A percentile compares a stretch with the other conserved stretches of the same genome.
phyloP scores from a whole-genome alignment of 2,888 invertebrate species.

The Amphimallon solstitiale region DNA sequence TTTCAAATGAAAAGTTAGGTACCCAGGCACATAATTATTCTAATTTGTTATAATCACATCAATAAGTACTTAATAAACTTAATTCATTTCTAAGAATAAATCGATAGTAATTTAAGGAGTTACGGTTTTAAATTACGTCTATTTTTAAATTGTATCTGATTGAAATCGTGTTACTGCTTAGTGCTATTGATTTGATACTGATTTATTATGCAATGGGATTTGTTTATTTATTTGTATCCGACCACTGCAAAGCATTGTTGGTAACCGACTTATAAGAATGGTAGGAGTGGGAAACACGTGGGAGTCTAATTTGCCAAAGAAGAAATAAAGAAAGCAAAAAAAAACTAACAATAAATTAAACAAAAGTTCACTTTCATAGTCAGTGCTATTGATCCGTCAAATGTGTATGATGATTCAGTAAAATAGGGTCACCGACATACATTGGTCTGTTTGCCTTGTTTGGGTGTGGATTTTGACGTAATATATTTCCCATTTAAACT shows the following conservation, averaged over 20 bases:
- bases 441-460: constrained; percentile 44
- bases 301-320: background rate
- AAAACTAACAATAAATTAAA: background rate
- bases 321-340: background rate
- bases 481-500: constrained; percentile 24
- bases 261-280: background rate
- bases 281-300: constrained; percentile 2
- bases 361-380: too few species aligned
- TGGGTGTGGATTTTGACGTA: constrained; percentile 53
- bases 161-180: too few species aligned
- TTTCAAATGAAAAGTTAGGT: too few species aligned
- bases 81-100: too few species aligned
- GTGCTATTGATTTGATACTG: too few species aligned
- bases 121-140: too few species aligned
- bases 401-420: constrained; percentile 44
- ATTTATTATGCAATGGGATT: background rate
- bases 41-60: too few species aligned
- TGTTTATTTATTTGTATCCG: background rate
- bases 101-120: too few species aligned
- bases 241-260: background rate
- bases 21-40: too few species aligned
- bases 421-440: constrained; percentile 52
- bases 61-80: too few species aligned
- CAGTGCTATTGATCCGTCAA: constrained; percentile 28
- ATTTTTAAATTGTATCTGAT: too few species aligned